These are phyloP conservation scores for Ennomos quercinarius DNA, from an alignment of 2,888 invertebrate species.

Conservation along the genomic window DNA sequence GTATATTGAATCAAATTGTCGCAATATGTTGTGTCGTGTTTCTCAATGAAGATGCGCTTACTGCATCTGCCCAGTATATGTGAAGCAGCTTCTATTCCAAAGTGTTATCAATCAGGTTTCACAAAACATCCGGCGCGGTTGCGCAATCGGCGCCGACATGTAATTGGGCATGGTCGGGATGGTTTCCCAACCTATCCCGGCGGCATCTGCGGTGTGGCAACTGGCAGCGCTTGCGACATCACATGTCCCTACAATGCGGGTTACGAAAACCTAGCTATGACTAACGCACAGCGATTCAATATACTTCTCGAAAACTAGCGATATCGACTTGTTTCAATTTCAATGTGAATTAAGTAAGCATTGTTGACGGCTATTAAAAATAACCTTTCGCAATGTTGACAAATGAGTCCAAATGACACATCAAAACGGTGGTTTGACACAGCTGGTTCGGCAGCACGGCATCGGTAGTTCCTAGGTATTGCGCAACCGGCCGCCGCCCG, in stretches of 20 bases:
- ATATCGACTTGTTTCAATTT: conserved; percentile 41
- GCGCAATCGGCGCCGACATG: conserved; percentile 72
- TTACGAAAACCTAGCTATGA: conserved; percentile 80
- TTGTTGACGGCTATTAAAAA: conserved; percentile 63
- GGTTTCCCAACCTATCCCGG: conserved; percentile 84
- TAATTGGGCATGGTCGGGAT: conserved; percentile 81
- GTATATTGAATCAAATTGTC: conserved; percentile 23
- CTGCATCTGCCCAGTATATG: conserved; percentile 16
- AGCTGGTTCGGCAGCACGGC: conserved; percentile 50
- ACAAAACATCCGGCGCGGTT: conserved; percentile 66
- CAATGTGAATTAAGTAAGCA: conserved; percentile 50
- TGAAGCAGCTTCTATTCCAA: conserved; percentile 33
- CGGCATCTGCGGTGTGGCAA: conserved; percentile 80
- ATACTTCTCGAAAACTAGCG: conserved; percentile 61
- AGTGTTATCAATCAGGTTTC: conserved; percentile 67
- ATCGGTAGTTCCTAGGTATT: conserved; percentile 65
- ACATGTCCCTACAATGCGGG: conserved; percentile 81
- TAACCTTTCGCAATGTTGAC: conserved; percentile 64
- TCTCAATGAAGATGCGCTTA: conserved; percentile 28
- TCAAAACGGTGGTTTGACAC: conserved; percentile 46
- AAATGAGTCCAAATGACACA: conserved; percentile 52
- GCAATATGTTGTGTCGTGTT: conserved; percentile 2
- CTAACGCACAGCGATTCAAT: conserved; percentile 60
- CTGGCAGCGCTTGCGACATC: conserved; percentile 75
- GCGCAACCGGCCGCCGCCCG: conserved; percentile 58